These are phyloP conservation scores for Daphoenositta chrysoptera DNA, from an alignment of 2,113 vertebrate genomes.

Conservation along the genomic window DNA sequence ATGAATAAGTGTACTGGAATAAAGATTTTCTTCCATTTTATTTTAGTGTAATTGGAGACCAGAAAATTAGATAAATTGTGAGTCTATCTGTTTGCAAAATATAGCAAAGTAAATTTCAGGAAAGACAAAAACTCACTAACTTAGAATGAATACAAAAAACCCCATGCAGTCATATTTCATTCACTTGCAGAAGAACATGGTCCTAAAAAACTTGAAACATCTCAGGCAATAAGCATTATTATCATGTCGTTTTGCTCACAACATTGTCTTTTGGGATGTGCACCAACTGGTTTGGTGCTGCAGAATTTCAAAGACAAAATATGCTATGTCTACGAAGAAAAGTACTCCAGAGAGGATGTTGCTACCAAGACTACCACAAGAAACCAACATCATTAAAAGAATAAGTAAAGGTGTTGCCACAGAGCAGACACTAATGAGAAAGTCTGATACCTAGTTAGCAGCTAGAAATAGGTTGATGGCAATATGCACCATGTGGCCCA, in stretches of 20 bases:
- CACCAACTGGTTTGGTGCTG: not conserved
- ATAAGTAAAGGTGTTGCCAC: not conserved
- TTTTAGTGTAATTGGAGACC: not conserved
- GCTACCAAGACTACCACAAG: not conserved
- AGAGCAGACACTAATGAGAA: not conserved
- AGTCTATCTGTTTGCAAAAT: not conserved
- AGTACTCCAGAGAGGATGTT: not conserved
- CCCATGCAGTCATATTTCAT: not conserved
- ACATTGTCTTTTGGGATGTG: not conserved
- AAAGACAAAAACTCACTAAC: not conserved
- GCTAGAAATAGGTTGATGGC: not conserved
- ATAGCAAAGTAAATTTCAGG: not conserved
- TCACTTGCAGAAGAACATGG: constrained; percentile 2
- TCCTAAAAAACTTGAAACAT: constrained; percentile 35
- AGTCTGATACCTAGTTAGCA: not conserved
- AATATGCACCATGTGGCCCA: not conserved
- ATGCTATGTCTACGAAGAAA: not conserved
- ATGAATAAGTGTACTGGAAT: not conserved
- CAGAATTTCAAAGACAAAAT: not conserved
- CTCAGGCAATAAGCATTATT: constrained; percentile 21
- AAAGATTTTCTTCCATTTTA: not conserved
- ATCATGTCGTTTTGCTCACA: constrained; percentile 10
- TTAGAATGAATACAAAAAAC: not conserved
- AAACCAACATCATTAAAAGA: not conserved
- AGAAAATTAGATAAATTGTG: not conserved